Evolutionary conservation across 2,113 vertebrate species (phyloP).

Genomic region (Oncorhynchus clarkii): DNA sequence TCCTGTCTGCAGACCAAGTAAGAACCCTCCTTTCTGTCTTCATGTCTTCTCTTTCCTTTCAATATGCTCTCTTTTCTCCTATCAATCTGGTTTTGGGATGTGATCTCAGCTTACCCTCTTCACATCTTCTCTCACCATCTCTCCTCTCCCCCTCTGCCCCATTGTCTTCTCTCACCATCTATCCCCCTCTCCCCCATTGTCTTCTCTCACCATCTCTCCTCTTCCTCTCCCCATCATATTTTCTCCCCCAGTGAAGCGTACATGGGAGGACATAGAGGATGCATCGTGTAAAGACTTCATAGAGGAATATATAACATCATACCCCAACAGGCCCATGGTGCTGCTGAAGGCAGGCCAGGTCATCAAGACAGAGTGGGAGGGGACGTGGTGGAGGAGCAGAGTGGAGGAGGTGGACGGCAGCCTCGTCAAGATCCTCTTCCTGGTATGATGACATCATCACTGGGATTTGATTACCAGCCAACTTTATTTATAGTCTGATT

Average conservation of each 20-base stretch:
- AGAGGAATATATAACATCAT: constrained; percentile 94
- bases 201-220: not conserved
- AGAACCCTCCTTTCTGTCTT: constrained; percentile 48
- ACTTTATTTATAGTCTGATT: not conserved
- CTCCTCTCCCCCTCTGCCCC: not conserved
- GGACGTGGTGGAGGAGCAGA: constrained; percentile 97
- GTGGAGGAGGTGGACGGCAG: constrained; percentile 98
- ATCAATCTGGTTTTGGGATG: not conserved
- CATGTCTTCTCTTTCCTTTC: not conserved
- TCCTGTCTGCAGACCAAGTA: constrained; percentile 88
- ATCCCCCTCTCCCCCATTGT: not conserved
- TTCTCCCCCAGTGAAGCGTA: constrained; percentile 79
- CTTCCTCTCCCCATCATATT: not conserved
- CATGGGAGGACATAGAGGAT: constrained; percentile 97
- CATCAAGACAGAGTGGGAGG: constrained; percentile 98
- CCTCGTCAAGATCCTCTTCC: constrained; percentile 94
- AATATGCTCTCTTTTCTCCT: not conserved
- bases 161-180: not conserved
- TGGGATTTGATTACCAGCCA: no score
- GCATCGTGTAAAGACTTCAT: constrained; percentile 93
- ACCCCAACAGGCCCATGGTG: constrained; percentile 97
- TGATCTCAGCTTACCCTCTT: not conserved
- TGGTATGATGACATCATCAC: constrained; percentile 74
- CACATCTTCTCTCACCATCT: not conserved
- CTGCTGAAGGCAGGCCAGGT: constrained; percentile 91